Conservation (phyloP, 2,113 vertebrate species). For the Chaetorhynchus papuensis region DNA sequence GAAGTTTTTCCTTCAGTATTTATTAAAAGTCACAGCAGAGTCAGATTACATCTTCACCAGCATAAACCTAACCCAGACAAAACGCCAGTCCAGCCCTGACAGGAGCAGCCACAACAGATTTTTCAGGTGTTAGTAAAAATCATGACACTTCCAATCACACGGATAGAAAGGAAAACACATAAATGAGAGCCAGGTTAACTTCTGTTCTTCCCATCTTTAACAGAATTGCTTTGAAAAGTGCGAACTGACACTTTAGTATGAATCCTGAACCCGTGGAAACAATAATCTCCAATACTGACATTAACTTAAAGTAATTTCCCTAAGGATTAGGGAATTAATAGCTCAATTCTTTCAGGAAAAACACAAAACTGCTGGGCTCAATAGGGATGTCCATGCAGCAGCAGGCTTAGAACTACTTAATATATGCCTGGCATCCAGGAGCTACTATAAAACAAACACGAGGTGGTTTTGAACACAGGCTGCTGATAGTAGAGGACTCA, state of each 20-base stretch:
- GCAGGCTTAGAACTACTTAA: not conserved
- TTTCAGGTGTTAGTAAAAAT: not conserved
- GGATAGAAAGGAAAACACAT: not conserved
- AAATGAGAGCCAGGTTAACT: not conserved
- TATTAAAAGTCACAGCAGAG: not conserved
- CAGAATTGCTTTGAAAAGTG: not conserved
- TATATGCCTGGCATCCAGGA: not conserved
- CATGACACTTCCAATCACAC: not conserved
- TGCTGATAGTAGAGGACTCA: not conserved
- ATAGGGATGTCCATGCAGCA: not conserved
- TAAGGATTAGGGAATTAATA: not conserved
- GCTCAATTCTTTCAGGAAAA: not conserved
- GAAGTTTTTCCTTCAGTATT: not conserved
- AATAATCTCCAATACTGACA: not conserved
- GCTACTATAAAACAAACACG: not conserved
- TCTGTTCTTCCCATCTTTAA: not conserved
- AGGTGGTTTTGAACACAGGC: not conserved
- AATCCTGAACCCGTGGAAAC: not conserved
- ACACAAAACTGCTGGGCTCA: not conserved
- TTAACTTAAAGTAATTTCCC: not conserved
- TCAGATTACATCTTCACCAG: not conserved
- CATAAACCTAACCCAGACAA: not conserved
- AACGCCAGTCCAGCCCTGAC: not conserved
- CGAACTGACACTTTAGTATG: not conserved
- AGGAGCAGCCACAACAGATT: not conserved